Evolutionary conservation across 2,797 vertebrate species (phyloP).

Genomic region (Tapera naevia): DNA sequence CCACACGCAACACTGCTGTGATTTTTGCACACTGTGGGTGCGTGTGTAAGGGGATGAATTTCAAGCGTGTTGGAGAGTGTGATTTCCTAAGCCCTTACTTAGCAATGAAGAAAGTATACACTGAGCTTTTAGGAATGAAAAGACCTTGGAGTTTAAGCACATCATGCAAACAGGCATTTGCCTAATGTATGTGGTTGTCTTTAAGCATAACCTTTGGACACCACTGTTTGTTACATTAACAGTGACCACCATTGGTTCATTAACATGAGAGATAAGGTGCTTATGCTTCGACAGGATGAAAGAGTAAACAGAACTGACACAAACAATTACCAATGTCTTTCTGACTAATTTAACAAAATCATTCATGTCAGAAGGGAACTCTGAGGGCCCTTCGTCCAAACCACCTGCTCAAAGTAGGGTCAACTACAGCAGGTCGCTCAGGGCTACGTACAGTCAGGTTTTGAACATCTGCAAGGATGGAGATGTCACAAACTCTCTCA

Average conservation of each 20-base stretch:
- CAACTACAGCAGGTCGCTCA: background rate
- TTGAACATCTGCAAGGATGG: background rate
- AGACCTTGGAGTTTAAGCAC: background rate
- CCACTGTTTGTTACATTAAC: background rate
- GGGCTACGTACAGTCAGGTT: background rate
- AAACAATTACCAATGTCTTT: background rate
- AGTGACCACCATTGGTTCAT: background rate
- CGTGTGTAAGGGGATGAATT: background rate
- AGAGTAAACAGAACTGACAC: background rate
- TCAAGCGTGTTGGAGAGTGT: background rate
- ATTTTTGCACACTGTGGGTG: rapidly evolving
- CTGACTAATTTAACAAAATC: background rate
- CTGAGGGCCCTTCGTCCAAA: background rate
- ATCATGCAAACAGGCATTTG: background rate
- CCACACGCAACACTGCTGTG: rapidly evolving
- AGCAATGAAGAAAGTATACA: background rate
- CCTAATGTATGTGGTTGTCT: background rate
- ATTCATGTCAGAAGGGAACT: background rate
- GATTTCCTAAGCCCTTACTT: background rate
- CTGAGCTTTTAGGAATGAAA: background rate
- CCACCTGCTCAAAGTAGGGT: background rate
- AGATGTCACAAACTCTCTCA: background rate
- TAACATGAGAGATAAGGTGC: background rate
- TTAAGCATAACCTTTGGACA: background rate
- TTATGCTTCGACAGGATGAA: background rate